A percentile compares a stretch with the other conserved stretches of the same genome.
Conservation (phyloP, 2,113 vertebrate species). For the Tangachromis dhanisi region DNA sequence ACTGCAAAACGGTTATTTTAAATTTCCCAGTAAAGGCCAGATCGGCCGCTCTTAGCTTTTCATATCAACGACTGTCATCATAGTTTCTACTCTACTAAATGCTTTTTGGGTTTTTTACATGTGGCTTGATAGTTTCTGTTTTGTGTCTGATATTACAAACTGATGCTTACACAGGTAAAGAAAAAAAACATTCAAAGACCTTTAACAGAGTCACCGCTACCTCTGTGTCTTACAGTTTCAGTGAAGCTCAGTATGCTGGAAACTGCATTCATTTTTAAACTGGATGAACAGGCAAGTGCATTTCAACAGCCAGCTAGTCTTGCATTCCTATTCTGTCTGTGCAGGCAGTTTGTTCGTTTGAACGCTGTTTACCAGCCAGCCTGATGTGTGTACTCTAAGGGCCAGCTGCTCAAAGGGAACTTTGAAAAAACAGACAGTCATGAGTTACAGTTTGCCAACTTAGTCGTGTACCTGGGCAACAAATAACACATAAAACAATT, state of each 20-base stretch:
- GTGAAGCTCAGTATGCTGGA: neutral
- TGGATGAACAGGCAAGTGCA: neutral
- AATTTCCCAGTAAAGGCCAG: neutral
- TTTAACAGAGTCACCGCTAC: neutral
- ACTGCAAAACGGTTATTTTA: neutral
- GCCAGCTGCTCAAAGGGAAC: neutral
- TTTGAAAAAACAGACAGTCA: neutral
- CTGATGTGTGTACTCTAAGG: neutral
- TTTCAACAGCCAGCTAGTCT: neutral
- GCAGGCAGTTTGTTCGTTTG: neutral
- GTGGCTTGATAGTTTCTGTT: neutral
- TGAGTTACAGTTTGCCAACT: neutral
- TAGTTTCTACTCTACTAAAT: neutral
- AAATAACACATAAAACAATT: neutral
- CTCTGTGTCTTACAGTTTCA: neutral
- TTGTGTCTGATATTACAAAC: neutral
- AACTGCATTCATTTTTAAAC: conserved; percentile 9
- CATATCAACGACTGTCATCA: neutral
- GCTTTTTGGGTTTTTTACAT: neutral
- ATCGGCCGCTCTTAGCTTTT: neutral
- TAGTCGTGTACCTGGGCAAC: neutral
- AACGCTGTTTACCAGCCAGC: neutral
- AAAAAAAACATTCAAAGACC: neutral
- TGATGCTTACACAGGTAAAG: neutral
- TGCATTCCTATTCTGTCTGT: neutral